These are phyloP conservation scores for Rhynchonycteris naso DNA, from an alignment of 2,797 vertebrate genomes.

Conservation along the genomic window DNA sequence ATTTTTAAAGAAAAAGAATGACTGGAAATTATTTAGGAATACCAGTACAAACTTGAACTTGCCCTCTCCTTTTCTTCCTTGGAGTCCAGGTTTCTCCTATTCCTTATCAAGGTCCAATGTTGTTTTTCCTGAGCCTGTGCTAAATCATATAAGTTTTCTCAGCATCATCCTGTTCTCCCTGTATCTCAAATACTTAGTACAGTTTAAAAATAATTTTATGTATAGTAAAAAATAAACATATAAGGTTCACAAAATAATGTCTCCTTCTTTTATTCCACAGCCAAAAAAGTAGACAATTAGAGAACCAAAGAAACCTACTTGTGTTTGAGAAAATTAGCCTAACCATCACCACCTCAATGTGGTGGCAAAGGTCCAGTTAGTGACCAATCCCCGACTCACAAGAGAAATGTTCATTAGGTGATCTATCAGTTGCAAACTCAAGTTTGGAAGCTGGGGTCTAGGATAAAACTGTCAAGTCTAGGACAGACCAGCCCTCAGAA, in stretches of 20 bases:
- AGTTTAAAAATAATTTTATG: neutral
- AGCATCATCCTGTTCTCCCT: neutral
- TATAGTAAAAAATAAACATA: neutral
- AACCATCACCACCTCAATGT: neutral
- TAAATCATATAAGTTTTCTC: neutral
- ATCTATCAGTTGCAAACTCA: neutral
- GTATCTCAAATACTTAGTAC: neutral
- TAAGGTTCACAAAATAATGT: neutral
- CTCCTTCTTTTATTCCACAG: neutral
- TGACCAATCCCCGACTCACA: neutral
- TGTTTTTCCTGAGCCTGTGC: neutral
- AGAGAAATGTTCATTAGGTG: neutral
- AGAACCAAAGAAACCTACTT: neutral
- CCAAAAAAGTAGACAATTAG: neutral
- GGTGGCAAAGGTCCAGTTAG: neutral
- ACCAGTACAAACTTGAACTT: neutral
- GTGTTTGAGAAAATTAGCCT: neutral
- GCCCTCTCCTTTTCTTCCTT: neutral
- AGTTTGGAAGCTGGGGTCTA: neutral
- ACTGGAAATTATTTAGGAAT: neutral
- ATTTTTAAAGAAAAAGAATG: neutral
- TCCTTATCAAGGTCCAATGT: neutral
- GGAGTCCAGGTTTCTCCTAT: neutral
- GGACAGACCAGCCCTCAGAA: neutral
- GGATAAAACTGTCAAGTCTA: neutral